Evolutionary conservation across 2,113 vertebrate species (phyloP).

Genomic region (Chamaetylas fuelleborni): DNA sequence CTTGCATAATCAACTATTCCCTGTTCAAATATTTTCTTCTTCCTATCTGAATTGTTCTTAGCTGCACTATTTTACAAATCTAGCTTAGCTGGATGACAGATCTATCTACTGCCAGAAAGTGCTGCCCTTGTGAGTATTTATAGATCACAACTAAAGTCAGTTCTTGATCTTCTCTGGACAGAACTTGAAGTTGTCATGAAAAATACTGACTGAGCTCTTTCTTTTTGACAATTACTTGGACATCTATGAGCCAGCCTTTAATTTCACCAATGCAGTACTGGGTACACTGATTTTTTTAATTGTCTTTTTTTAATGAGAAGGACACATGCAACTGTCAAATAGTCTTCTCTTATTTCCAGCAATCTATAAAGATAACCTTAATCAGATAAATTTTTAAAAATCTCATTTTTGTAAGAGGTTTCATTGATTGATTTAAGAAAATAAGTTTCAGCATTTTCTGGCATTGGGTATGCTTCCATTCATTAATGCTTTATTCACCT

Average conservation of each 20-base stretch:
- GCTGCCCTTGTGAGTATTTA: background rate
- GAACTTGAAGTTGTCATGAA: background rate
- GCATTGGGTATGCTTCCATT: background rate
- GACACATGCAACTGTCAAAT: background rate
- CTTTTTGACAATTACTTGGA: slow-evolving; percentile 23
- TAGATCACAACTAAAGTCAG: background rate
- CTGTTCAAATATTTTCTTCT: background rate
- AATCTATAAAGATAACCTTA: background rate
- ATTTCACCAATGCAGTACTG: background rate
- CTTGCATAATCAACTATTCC: background rate
- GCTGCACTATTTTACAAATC: background rate
- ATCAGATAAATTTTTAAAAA: slow-evolving; percentile 31
- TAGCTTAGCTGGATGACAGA: background rate
- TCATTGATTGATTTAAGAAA: slow-evolving; percentile 58
- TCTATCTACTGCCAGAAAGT: background rate
- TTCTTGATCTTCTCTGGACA: slow-evolving; percentile 16
- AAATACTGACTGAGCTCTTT: background rate
- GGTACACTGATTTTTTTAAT: background rate
- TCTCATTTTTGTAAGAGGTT: slow-evolving; percentile 53
- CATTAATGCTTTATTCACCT: background rate
- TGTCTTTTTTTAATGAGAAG: background rate
- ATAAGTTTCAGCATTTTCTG: slow-evolving; percentile 13
- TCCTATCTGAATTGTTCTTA: background rate
- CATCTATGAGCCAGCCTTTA: background rate
- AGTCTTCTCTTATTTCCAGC: background rate